Percentiles rank a stretch among this genome's conserved stretches.
Evolutionary conservation across 2,797 vertebrate genomes (phyloP).

Genomic region (Enteromius radiatus): DNA sequence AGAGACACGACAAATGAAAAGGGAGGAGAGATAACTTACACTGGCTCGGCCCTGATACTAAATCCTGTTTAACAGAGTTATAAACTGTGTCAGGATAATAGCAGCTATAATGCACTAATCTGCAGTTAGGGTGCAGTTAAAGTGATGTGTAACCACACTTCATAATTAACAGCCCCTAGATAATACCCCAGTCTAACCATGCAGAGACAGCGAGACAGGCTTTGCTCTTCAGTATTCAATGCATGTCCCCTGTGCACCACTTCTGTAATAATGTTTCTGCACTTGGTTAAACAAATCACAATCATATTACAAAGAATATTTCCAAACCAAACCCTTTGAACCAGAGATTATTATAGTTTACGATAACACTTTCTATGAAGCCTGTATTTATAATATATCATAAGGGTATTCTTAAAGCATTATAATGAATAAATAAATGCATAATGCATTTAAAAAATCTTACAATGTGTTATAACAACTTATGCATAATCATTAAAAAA

Average conservation of each 20-base stretch:
- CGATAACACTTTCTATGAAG: no score
- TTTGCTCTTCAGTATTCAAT: neutral
- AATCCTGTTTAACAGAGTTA: slow-evolving; percentile 71
- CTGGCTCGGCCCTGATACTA: slow-evolving; percentile 50
- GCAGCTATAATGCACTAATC: slow-evolving; percentile 66
- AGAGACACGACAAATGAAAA: slow-evolving; percentile 40
- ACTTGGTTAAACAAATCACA: neutral
- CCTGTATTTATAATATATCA: no score
- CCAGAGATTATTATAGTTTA: neutral
- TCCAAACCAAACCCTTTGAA: neutral
- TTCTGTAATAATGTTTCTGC: neutral
- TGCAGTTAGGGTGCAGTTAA: slow-evolving; percentile 69
- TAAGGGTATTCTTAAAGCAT: no score
- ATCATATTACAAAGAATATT: neutral
- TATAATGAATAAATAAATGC: no score
- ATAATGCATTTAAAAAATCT: no score
- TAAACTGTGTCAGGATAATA: slow-evolving; percentile 67
- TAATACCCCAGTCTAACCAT: neutral
- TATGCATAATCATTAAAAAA: no score
- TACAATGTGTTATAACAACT: no score
- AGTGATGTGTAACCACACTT: slow-evolving; percentile 71
- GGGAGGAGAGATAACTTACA: slow-evolving; percentile 53
- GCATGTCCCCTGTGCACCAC: neutral
- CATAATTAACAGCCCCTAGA: slow-evolving; percentile 67
- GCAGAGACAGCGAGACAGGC: neutral